Evolutionary conservation across 2,113 vertebrate species (phyloP), one percentile per base, ranked within the genome.

Genomic region (Phaetusa simplex): DNA sequence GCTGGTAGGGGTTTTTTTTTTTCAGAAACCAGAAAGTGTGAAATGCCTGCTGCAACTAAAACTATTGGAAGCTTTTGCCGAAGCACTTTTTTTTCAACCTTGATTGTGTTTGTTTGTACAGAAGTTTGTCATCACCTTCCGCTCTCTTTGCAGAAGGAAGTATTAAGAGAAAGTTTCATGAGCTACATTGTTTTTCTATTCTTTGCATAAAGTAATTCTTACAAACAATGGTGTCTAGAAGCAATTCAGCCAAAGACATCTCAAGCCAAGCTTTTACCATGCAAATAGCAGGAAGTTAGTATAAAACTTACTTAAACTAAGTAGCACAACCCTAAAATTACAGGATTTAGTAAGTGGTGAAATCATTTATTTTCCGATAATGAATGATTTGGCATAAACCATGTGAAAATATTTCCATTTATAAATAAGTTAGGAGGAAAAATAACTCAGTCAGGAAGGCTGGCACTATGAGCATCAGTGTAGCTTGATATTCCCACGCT

Each of bases 211-310:
- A 74, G 80, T 70, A 74, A 82, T 78, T 94, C 89, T 88, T 96
- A 86, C 89, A 81, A 88, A 88, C 45, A 96, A 82, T 86, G 76
- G 12, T 23, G 23, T 72, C 85, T 88, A 83, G 79, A 83, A 93
- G n/a, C 21, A 95, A 53, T 47, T 72, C 91, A 94, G 56, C 29
- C 55, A 93, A 92, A 88, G 43, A 58, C 79, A 88, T 26, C 50
- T 65, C 82, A 86, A 92, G 56, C 34, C 59, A 91, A 93, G 26
- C 30, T 93, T 94, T 81, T 65, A 52, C 34, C 27, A 42, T 58
- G 42, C 36, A 88, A 97, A 90, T 85, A 97, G 95, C 20, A 95
- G 76, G 94, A 95, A 97, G 34, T 87, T 87, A 78, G 59, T 81
- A 91, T 49, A 96, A 93, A 95, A 53, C 12, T 21, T 81, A 92